Percentiles rank a stretch among this genome's conserved stretches.
These are phyloP conservation scores for Orbicella faveolata DNA, from an alignment of 64 coral and sea anemone genomes.

Conservation along the genomic window DNA sequence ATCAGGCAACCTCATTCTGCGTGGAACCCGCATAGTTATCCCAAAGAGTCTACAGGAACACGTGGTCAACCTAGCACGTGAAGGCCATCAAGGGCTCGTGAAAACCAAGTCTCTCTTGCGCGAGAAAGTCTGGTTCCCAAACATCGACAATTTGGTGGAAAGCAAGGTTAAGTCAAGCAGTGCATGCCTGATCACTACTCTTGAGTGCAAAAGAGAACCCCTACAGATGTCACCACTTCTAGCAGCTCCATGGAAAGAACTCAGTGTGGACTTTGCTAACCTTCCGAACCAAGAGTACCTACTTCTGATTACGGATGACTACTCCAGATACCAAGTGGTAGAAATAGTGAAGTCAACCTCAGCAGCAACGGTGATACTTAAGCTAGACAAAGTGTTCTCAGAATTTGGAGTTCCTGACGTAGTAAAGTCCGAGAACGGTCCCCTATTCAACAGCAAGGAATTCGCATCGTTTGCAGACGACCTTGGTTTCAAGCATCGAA, in stretches of 20 bases:
- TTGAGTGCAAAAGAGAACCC: not conserved
- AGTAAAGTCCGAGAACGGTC: slow-evolving; percentile 12
- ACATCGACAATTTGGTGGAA: too few relatives aligned
- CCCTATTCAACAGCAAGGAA: slow-evolving; percentile 27
- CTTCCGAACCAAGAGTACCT: slow-evolving; percentile 10
- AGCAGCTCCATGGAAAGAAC: slow-evolving; percentile 8
- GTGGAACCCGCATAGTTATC: slow-evolving; percentile 1
- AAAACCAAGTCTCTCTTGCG: slow-evolving; percentile 43
- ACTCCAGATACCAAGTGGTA: slow-evolving; percentile 17
- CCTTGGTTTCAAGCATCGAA: slow-evolving; percentile 31
- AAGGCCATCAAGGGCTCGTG: slow-evolving; percentile 46
- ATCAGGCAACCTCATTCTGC: not conserved
- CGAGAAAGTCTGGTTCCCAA: slow-evolving; percentile 27
- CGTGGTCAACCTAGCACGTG: slow-evolving; percentile 15
- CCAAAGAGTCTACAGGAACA: slow-evolving; percentile 37
- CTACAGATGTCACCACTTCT: not conserved
- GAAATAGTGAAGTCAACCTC: slow-evolving; percentile 14
- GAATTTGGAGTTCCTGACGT: slow-evolving; percentile 31
- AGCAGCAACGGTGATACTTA: not conserved
- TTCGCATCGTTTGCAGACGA: not conserved
- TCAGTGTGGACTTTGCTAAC: slow-evolving; percentile 5
- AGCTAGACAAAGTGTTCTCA: slow-evolving; percentile 30
- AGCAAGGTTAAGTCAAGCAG: not conserved
- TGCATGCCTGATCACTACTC: not conserved
- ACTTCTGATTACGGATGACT: slow-evolving; percentile 21